phyloP scores from a whole-genome alignment of 2,797 vertebrate genomes.

The Helicolenus hilgendorfi region DNA sequence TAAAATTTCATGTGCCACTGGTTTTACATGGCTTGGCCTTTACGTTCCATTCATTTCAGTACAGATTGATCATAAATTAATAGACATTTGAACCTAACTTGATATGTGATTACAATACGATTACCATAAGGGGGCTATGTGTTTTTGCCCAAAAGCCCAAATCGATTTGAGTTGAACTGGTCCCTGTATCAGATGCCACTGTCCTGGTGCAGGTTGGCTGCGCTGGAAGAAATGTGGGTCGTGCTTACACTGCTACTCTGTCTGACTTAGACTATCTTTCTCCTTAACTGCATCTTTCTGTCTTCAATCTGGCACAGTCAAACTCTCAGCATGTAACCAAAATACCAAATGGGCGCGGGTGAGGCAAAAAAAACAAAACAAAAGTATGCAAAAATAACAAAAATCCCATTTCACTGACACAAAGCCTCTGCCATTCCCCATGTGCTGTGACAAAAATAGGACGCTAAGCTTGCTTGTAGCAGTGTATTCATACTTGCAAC shows the following conservation, averaged over 20 bases:
- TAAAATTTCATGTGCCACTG: neutral
- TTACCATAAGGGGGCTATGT: neutral
- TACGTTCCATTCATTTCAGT: neutral
- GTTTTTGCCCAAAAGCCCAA: neutral
- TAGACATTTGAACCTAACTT: neutral
- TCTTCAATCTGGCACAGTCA: constrained; percentile 10
- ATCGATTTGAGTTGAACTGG: neutral
- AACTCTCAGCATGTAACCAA: constrained; percentile 12
- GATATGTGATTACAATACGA: neutral
- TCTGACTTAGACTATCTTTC: neutral
- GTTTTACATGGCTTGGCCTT: neutral
- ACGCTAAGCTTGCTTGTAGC: neutral
- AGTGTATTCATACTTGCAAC: neutral
- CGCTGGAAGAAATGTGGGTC: neutral
- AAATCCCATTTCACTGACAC: constrained; percentile 14
- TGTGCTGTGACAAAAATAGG: neutral
- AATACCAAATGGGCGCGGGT: constrained; percentile 3
- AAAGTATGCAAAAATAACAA: neutral
- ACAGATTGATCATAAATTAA: neutral
- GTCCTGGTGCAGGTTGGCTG: neutral
- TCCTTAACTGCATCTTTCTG: neutral
- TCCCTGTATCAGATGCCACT: neutral
- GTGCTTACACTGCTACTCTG: neutral
- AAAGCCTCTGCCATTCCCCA: constrained; percentile 2
- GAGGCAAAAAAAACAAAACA: neutral